Evolutionary conservation across 2,797 vertebrate species (phyloP), one percentile per base, ranked within the genome.

Genomic region (Anniella stebbinsi): DNA sequence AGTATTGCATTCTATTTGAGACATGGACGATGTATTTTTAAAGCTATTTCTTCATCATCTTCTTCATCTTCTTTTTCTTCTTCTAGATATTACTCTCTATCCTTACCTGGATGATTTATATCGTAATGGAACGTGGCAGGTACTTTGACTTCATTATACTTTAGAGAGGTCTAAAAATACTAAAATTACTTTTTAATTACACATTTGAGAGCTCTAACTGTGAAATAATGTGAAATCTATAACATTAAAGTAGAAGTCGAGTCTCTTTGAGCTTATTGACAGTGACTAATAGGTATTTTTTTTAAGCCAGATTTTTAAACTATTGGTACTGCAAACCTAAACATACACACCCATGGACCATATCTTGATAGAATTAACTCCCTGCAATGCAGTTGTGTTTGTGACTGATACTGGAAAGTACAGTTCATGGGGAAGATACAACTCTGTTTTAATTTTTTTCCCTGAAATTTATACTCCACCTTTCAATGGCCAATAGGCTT

Each of bases 71-170:
- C 13, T 1, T 72, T 84, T 88, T 87, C 89, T 10, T 93, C 2
- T 12, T 93, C 3, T 4, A 86, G 38, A 60, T 0, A 82, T 2
- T 41, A 15, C 10, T 57, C 28, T 83, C 51, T 87, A 93, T 5
- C 0, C 0, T 84, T 36, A 76, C 60, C 18, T 89, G 88, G 86
- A 93, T 87, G 10, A 82, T 92, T 92, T 73, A 87, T 66, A 54
- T 54, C 63, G 30, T 93, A 92, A 93, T 88, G 57, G 69, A 88
- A 93, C n/a, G 0, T 94, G 81, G 0, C 88, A 90, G 83, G 36
- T 84, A 89, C 3, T 94, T 94, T 88, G 94, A 93, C 83, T 93
- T 3, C 2, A 92, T 88, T 93, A 90, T 1, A 2, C 13, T 60
- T 78, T 88, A 60, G 85, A 90, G 63, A 88, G 86, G 82, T 90